Base-by-base conservation (phyloP, 2,888 invertebrate genomes). In the Calameuta pallipes region DNA sequence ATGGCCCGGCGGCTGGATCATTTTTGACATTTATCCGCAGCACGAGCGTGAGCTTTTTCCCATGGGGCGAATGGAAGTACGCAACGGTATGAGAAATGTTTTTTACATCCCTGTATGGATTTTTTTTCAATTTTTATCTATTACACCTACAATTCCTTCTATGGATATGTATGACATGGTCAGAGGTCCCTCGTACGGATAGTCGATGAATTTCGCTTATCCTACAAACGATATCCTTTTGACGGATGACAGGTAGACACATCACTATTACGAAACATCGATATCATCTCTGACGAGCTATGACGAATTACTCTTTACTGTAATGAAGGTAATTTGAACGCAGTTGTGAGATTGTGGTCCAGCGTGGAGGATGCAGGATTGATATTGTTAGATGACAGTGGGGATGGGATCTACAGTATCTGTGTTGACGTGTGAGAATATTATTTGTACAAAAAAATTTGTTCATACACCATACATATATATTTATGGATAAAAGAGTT, bases 291-390 rank as follows among this genome's bases (percentile, higher is more conserved):
- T 23, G 71, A 34, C 71, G 71, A 71, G 33, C 33, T 33, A 15
- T 70, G 70, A 70, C 70, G 70, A 70, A n/a, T 37, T 77, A 33
- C 33, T 30, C 69, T 74, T 74, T 33, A n/a, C 12, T 33, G 30
- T 56, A 74, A 33, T 33, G 33, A 34, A 77, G 56, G 34, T 12
- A 77, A 73, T 77, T 73, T 11, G 12, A 73, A n/a, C 68, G 35
- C 13, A 56, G 36, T 41, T 74, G 12, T 3, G 15, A 76, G 73
- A 31, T 76, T 33, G n/a, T 15, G 11, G 76, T 41, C 30, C 36
- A 23, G 68, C 71, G 71, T 34, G 31, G 33, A 71, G 71, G 71
- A 34, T 71, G 12, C 9, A 23, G 56, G 9, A 23, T 56, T 56
- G 23, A 56, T 23, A 56, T 23, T 23, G 56, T 23, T 56, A 23